phyloP scores from a whole-genome alignment of 64 coral and sea anemone genomes.

The Platygyra sinensis region DNA sequence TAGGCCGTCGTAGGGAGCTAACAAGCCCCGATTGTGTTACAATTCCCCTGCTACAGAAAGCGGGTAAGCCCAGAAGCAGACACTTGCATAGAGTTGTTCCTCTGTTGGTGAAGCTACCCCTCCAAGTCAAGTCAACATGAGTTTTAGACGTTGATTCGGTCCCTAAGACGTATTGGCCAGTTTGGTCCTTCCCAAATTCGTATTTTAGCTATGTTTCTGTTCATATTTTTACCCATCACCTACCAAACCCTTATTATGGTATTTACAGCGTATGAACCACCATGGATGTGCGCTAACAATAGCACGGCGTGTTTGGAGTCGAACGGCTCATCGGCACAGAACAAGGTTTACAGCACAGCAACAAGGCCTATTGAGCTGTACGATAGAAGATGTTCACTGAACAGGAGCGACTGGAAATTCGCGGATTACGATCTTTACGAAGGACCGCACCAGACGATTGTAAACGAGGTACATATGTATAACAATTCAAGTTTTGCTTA shows the following conservation, averaged over 20 bases:
- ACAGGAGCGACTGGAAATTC: constrained; percentile 84
- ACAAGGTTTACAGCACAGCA: constrained; percentile 67
- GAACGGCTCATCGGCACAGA: constrained; percentile 9
- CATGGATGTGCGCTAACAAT: constrained; percentile 78
- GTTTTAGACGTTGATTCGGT: constrained; percentile 56
- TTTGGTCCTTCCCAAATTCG: constrained; percentile 81
- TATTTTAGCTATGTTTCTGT: constrained; percentile 66
- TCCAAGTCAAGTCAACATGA: too few species aligned
- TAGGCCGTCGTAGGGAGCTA: too few species aligned
- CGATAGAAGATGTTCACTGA: constrained; percentile 71
- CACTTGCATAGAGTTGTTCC: too few species aligned
- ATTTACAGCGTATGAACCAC: constrained; percentile 84
- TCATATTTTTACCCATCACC: constrained; percentile 67
- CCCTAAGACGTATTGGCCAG: constrained; percentile 66
- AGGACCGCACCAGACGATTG: constrained; percentile 77
- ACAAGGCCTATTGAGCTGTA: constrained; percentile 57
- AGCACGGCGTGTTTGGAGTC: constrained; percentile 48
- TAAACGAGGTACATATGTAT: constrained; percentile 85
- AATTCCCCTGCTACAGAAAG: too few species aligned
- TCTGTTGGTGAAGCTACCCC: too few species aligned
- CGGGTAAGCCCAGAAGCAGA: too few species aligned
- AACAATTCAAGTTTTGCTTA: too few species aligned
- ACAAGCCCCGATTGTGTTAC: too few species aligned
- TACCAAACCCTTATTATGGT: constrained; percentile 91
- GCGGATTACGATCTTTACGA: too few species aligned